A percentile compares a stretch with the other conserved stretches of the same genome.
phyloP scores from a whole-genome alignment of 2,888 invertebrate species.

The Cantharis lateralis region DNA sequence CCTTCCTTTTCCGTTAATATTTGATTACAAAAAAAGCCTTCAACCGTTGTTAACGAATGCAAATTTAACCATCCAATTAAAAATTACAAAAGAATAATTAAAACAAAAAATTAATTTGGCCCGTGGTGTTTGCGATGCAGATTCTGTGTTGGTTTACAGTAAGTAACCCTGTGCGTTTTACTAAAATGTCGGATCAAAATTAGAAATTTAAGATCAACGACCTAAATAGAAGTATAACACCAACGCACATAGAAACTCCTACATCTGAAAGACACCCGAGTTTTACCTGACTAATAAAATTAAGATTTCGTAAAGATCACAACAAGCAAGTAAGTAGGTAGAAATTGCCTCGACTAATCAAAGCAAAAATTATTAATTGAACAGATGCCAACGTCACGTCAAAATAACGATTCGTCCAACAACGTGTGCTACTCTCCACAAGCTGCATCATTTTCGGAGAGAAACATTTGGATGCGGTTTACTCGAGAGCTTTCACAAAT shows the following conservation, averaged over 20 bases:
- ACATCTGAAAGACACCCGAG: conserved; percentile 38
- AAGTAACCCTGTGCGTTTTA: not conserved
- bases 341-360: conserved; percentile 36
- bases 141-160: not conserved
- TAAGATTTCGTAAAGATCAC: conserved; percentile 46
- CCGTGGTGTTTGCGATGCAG: not conserved
- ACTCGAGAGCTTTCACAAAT: not conserved
- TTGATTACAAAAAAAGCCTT: conserved; percentile 9
- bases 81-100: conserved; percentile 6
- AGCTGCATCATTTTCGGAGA: not conserved
- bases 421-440: not conserved
- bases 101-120: not conserved
- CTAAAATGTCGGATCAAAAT: conserved; percentile 10
- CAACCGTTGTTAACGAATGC: conserved; percentile 23
- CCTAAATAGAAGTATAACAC: conserved; percentile 48
- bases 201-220: conserved; percentile 43
- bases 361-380: conserved; percentile 18
- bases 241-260: conserved; percentile 47
- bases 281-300: conserved; percentile 48
- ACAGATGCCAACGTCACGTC: not conserved
- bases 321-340: conserved; percentile 38
- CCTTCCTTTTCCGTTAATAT: not conserved
- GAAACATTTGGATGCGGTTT: not conserved
- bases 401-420: not conserved
- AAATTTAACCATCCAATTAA: conserved; percentile 28